Conservation (phyloP, 2,888 invertebrate species). For the Scrobipalpa costella region DNA sequence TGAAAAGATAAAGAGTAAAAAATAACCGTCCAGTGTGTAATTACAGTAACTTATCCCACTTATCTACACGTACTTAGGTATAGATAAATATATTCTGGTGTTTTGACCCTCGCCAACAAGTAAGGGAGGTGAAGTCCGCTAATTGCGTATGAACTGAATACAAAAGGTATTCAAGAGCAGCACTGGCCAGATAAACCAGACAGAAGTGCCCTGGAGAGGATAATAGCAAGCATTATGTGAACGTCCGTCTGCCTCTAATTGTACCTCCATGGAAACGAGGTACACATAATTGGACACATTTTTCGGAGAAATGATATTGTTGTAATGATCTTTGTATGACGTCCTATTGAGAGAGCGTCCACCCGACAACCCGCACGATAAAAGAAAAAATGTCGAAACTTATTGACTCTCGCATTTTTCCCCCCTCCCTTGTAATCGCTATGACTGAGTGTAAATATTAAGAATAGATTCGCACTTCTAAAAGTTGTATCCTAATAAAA, state of each 20-base stretch:
- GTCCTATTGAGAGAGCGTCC: not conserved
- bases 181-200: conserved; percentile 43
- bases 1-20: no score
- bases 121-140: conserved; percentile 14
- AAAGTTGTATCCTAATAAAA: no score
- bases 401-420: no score
- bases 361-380: no score
- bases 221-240: conserved; percentile 58
- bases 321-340: not conserved
- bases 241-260: conserved; percentile 58
- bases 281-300: conserved; percentile 36
- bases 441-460: no score
- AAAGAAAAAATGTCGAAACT: not conserved
- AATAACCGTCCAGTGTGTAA: no score
- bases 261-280: conserved; percentile 52
- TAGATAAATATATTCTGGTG: not conserved
- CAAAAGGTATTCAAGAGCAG: conserved; percentile 29
- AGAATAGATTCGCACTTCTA: no score
- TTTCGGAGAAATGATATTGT: conserved; percentile 4
- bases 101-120: not conserved
- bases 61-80: not conserved
- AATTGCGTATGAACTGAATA: conserved; percentile 10
- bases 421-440: no score
- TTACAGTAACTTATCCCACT: not conserved
- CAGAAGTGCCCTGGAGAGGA: conserved; percentile 49